phyloP scores from a whole-genome alignment of 2,888 invertebrate species.

The Hoplodrina blanda region DNA sequence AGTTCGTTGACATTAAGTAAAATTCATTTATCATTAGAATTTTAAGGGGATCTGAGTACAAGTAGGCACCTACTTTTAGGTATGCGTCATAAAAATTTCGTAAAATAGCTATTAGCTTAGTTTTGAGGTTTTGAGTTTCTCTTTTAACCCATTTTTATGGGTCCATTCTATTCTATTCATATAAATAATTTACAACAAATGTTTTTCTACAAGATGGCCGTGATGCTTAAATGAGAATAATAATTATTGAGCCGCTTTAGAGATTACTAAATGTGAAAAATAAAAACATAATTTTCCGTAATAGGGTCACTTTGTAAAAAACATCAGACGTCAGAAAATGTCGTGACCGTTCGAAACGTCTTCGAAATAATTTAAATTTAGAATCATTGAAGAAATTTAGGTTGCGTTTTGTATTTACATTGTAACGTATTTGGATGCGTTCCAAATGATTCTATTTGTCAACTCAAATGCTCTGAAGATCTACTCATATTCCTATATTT shows the following conservation, averaged over 20 bases:
- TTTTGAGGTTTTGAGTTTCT: no score
- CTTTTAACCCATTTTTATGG: not conserved
- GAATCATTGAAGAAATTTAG: slow-evolving; percentile 69
- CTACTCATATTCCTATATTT: slow-evolving; percentile 38
- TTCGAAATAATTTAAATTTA: slow-evolving; percentile 54
- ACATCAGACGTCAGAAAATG: slow-evolving; percentile 41
- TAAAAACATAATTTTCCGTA: slow-evolving; percentile 22
- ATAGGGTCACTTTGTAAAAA: slow-evolving; percentile 56
- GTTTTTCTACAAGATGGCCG: not conserved
- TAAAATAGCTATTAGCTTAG: no score
- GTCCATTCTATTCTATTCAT: not conserved
- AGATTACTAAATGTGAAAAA: slow-evolving; percentile 14
- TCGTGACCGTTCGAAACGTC: slow-evolving; percentile 36
- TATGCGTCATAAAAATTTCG: no score
- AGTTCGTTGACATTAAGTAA: slow-evolving; percentile 26
- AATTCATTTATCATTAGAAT: not conserved
- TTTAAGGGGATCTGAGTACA: not conserved
- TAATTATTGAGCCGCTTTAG: not conserved
- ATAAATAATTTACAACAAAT: not conserved
- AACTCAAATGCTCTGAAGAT: slow-evolving; percentile 53
- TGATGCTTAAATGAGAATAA: not conserved
- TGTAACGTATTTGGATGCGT: slow-evolving; percentile 62
- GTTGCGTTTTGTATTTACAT: slow-evolving; percentile 67
- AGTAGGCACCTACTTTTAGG: no score
- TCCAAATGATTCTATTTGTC: slow-evolving; percentile 68